Percentiles rank a stretch among this genome's conserved stretches.
Evolutionary conservation across 2,888 invertebrate species (phyloP).

Genomic region (Epirrita christyi): DNA sequence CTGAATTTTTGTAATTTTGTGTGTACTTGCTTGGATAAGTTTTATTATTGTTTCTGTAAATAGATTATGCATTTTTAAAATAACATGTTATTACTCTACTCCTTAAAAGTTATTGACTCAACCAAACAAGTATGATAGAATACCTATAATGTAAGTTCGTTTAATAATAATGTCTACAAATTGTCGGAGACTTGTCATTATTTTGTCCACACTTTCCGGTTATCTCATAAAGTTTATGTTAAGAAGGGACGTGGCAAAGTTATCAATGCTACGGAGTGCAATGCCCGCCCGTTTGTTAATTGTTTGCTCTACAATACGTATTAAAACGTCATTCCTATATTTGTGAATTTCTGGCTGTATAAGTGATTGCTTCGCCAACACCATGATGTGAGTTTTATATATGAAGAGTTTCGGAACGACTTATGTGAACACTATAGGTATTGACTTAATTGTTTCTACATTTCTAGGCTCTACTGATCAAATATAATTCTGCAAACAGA

Average conservation of each 20-base stretch:
- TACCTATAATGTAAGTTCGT: neutral
- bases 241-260: slow-evolving; percentile 43
- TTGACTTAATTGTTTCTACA: no score
- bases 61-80: no score
- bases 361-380: no score
- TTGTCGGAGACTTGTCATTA: slow-evolving; percentile 24
- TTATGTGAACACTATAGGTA: no score
- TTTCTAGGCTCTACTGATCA: neutral
- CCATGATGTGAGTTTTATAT: no score
- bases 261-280: slow-evolving; percentile 53
- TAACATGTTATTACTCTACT: no score
- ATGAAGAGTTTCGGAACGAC: no score
- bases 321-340: neutral
- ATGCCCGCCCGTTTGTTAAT: slow-evolving; percentile 43
- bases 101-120: neutral
- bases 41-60: no score
- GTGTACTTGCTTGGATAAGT: no score
- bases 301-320: slow-evolving; percentile 10
- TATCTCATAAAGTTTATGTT: slow-evolving; percentile 29
- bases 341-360: no score
- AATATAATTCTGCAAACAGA: slow-evolving; percentile 7
- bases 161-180: slow-evolving; percentile 12
- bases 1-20: neutral
- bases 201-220: slow-evolving; percentile 26
- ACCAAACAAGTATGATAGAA: no score